Evolutionary conservation across 2,888 invertebrate species (phyloP), one percentile per base, ranked within the genome.

Genomic region (Campoletis raptor): DNA sequence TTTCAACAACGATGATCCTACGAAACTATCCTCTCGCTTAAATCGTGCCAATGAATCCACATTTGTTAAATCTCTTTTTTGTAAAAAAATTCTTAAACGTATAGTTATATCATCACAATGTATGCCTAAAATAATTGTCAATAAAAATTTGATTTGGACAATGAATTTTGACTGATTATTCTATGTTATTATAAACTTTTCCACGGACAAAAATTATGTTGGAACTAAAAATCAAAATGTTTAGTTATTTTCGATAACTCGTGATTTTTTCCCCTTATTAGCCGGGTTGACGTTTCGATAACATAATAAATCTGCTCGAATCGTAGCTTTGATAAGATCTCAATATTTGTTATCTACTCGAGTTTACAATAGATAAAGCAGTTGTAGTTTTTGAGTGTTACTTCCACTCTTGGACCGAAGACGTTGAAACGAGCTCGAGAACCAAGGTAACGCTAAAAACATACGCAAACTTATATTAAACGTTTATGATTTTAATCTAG

Each of bases 1-100:
- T 86, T 86, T 79, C 81, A 86, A 42, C 78, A 81, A 54, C 54
- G 70, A 15, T 84, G n/a, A 81, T 24, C 6, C 6, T 6, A 6
- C 2, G 3, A 30, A 30, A 30, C 6, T 30, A 5, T 30, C 30
- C 7, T 15, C 21, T 15, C 61, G 30, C 18, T 18, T 48, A 6
- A 0, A 18, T 4, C 12, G 2, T 45, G 10, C 1, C 45, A 45
- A 2, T 15, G 45, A 45, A 0, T 2, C 45, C 10, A 45, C 45
- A 15, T 15, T 45, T 45, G 10, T 45, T 45, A 12, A 45, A 42
- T 42, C 8, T 6, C 6, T 42, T 6, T 9, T 9, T 1, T 12
- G 10, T 24, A n/a, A n/a, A n/a, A n/a, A n/a, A n/a, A n/a, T n/a
- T n/a, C n/a, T n/a, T n/a, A n/a, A n/a, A n/a, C n/a, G n/a, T n/a